A percentile compares a stretch with the other conserved stretches of the same genome.
Evolutionary conservation across 2,888 invertebrate species (phyloP).

Genomic region (Palloptera scutellata): DNA sequence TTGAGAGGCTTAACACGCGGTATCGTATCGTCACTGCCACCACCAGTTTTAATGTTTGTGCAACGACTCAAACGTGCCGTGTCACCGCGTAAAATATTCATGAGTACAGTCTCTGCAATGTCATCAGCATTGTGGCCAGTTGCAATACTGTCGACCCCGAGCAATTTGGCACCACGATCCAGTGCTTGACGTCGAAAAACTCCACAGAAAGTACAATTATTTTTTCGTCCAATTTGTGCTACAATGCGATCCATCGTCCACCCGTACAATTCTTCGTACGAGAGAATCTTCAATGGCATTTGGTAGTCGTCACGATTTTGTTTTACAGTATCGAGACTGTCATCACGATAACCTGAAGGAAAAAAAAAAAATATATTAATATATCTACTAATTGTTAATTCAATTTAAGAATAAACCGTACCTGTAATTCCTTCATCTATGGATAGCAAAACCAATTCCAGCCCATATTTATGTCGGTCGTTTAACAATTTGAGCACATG

Average conservation of each 20-base stretch:
- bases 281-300: slow-evolving; percentile 92
- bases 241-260: slow-evolving; percentile 99
- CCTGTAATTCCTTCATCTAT: slow-evolving; percentile 98
- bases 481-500: slow-evolving; percentile 84
- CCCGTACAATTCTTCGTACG: slow-evolving; percentile 96
- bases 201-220: slow-evolving; percentile 97
- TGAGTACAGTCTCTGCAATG: slow-evolving; percentile 96
- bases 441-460: slow-evolving; percentile 89
- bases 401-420: too few relatives aligned
- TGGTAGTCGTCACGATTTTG: slow-evolving; percentile 92
- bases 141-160: slow-evolving; percentile 91
- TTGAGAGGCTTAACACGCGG: slow-evolving; percentile 95
- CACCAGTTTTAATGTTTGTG: slow-evolving; percentile 82
- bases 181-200: slow-evolving; percentile 95
- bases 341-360: slow-evolving; percentile 79
- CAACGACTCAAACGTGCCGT: slow-evolving; percentile 92
- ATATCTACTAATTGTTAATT: too few relatives aligned
- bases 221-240: slow-evolving; percentile 81
- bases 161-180: slow-evolving; percentile 89
- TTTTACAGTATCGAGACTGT: slow-evolving; percentile 95
- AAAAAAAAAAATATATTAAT: too few relatives aligned
- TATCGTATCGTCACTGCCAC: slow-evolving; percentile 79
- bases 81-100: slow-evolving; percentile 97
- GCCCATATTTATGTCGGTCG: slow-evolving; percentile 86
- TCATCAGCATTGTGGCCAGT: slow-evolving; percentile 98